Conservation (phyloP, 2,797 vertebrate species). For the Esox masquinongy region DNA sequence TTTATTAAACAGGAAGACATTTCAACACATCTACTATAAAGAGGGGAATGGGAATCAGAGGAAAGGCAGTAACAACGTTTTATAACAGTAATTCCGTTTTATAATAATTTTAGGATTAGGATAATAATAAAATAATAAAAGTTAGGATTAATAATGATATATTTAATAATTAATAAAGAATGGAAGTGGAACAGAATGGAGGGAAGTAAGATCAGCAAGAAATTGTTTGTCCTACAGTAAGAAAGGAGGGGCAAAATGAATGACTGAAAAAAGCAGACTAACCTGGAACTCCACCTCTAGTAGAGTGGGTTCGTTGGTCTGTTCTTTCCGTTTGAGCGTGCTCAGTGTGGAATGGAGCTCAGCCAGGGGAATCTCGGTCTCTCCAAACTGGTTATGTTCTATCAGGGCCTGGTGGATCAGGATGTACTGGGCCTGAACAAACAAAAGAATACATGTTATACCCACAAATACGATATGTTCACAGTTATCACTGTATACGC, state of each 20-base stretch:
- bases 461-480: not conserved
- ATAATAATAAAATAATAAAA: too few relatives aligned
- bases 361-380: slow-evolving; percentile 85
- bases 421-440: slow-evolving; percentile 89
- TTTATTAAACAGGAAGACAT: not conserved
- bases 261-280: slow-evolving; percentile 11
- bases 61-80: too few relatives aligned
- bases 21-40: too few relatives aligned
- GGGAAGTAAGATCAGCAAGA: not conserved
- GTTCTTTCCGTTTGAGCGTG: slow-evolving; percentile 76
- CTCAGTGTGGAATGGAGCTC: slow-evolving; percentile 81
- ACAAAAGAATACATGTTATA: not conserved
- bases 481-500: too few relatives aligned
- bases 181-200: not conserved
- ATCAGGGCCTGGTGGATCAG: slow-evolving; percentile 94
- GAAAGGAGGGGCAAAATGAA: not conserved
- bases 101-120: too few relatives aligned
- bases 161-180: too few relatives aligned
- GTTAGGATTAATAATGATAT: too few relatives aligned
- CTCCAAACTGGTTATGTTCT: slow-evolving; percentile 93
- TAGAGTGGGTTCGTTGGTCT: slow-evolving; percentile 73
- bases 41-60: not conserved
- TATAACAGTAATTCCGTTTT: too few relatives aligned
- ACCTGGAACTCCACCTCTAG: slow-evolving; percentile 92
- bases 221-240: not conserved